Evolutionary conservation across 1,140 invertebrate genomes (phyloP).

Genomic region (Chymomyza costata): DNA sequence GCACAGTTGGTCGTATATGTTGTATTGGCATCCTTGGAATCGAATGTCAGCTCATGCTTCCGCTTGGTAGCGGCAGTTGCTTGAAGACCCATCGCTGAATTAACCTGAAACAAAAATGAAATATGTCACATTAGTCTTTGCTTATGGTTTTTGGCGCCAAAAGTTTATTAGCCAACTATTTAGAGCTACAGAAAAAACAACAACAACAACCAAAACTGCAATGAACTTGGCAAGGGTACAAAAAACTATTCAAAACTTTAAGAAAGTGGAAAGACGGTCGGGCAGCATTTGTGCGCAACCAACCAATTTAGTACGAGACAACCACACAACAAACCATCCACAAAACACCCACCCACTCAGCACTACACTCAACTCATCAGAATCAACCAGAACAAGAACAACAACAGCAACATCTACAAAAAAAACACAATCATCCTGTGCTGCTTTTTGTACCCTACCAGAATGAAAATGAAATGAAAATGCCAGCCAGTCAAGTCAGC

Average conservation of each 20-base stretch:
- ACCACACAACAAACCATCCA: slow-evolving; percentile 16
- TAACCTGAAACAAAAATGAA: slow-evolving; percentile 77
- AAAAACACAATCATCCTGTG: too few species aligned
- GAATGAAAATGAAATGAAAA: slow-evolving; percentile 23
- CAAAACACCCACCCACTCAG: slow-evolving; percentile 21
- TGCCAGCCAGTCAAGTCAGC: slow-evolving; percentile 27
- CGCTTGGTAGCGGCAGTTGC: slow-evolving; percentile 82
- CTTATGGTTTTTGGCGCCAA: too few species aligned
- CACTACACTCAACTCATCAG: neutral
- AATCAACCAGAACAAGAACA: slow-evolving; percentile 15
- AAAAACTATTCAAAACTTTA: slow-evolving; percentile 58
- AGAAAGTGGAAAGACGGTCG: slow-evolving; percentile 63
- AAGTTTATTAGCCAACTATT: slow-evolving; percentile 1
- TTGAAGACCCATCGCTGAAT: slow-evolving; percentile 87
- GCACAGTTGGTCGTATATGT: slow-evolving; percentile 67
- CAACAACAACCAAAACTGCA: slow-evolving; percentile 1
- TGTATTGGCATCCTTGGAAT: slow-evolving; percentile 68
- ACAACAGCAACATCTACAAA: neutral
- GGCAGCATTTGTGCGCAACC: too few species aligned
- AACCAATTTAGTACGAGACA: slow-evolving; percentile 6
- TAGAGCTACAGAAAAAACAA: slow-evolving; percentile 5
- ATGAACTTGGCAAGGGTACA: neutral
- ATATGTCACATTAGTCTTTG: slow-evolving; percentile 22
- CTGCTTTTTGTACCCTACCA: too few species aligned
- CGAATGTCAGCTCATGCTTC: slow-evolving; percentile 78